Evolutionary conservation across 2,888 invertebrate species (phyloP).

Genomic region (Catocala sponsa): DNA sequence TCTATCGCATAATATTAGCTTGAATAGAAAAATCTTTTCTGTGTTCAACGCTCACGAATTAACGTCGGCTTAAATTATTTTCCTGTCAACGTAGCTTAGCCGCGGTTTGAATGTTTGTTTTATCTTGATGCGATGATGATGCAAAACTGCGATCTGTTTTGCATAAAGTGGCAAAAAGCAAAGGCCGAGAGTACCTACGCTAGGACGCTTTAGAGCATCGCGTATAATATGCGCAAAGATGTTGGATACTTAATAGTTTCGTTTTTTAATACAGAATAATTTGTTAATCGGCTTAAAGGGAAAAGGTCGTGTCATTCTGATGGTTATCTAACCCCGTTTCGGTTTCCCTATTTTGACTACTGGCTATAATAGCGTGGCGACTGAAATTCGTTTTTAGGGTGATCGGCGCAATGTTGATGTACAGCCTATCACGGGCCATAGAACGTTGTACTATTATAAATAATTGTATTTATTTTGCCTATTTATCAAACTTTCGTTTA

Average conservation of each 20-base stretch:
- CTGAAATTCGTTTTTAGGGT: conserved; percentile 3
- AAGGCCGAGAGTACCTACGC: no score
- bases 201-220: background rate
- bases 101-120: conserved; percentile 34
- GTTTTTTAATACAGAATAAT: background rate
- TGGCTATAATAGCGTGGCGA: background rate
- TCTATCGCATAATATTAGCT: conserved; percentile 54
- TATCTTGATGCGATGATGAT: conserved; percentile 34
- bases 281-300: conserved; percentile 3
- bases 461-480: no score
- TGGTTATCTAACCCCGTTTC: conserved; percentile 10
- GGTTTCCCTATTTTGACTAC: conserved; percentile 1
- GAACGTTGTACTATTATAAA: no score
- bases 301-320: conserved; percentile 11
- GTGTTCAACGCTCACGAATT: conserved; percentile 26
- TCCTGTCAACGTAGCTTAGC: conserved; percentile 39
- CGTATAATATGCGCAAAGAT: conserved; percentile 1
- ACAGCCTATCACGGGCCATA: background rate
- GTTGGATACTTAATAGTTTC: conserved; percentile 1
- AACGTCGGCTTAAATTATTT: conserved; percentile 23
- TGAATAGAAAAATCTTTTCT: conserved; percentile 48
- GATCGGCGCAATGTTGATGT: background rate
- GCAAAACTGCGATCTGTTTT: conserved; percentile 26
- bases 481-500: no score
- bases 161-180: conserved; percentile 37